phyloP scores from a whole-genome alignment of 2,113 vertebrate genomes.

The Benitochromis conjunctus region DNA sequence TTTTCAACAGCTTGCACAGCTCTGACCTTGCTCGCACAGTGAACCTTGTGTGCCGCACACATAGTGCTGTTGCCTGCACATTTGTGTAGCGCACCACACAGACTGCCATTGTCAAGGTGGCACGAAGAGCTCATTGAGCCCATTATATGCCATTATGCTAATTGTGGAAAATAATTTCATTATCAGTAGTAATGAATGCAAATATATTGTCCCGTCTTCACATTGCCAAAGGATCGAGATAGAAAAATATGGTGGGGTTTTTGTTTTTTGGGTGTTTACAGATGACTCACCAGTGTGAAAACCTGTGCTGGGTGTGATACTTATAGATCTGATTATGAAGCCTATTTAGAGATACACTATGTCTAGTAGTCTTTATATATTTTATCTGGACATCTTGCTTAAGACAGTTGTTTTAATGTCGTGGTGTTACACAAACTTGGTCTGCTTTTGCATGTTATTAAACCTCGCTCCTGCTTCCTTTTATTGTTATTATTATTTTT shows the following conservation, averaged over 20 bases:
- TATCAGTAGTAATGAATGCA: constrained; percentile 44
- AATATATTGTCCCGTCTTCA: constrained; percentile 19
- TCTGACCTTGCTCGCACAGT: background rate
- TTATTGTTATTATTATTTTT: background rate
- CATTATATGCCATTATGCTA: constrained; percentile 63
- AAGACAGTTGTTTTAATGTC: background rate
- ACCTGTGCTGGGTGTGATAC: background rate
- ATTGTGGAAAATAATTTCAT: constrained; percentile 50
- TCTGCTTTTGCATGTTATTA: background rate
- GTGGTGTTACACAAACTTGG: background rate
- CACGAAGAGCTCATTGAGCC: constrained; percentile 45
- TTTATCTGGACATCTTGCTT: background rate
- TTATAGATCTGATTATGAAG: background rate
- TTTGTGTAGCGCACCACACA: constrained; percentile 10
- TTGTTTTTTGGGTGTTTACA: background rate
- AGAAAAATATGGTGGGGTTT: background rate
- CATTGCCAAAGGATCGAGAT: background rate
- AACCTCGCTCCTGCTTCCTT: background rate
- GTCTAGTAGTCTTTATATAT: background rate
- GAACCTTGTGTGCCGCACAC: background rate
- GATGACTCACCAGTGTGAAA: constrained; percentile 29
- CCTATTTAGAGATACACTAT: background rate
- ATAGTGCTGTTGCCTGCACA: background rate
- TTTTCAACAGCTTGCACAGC: background rate
- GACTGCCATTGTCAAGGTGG: constrained; percentile 50